These are phyloP conservation scores for Reinhardtius hippoglossoides DNA, from an alignment of 2,113 vertebrate genomes.

Conservation along the genomic window DNA sequence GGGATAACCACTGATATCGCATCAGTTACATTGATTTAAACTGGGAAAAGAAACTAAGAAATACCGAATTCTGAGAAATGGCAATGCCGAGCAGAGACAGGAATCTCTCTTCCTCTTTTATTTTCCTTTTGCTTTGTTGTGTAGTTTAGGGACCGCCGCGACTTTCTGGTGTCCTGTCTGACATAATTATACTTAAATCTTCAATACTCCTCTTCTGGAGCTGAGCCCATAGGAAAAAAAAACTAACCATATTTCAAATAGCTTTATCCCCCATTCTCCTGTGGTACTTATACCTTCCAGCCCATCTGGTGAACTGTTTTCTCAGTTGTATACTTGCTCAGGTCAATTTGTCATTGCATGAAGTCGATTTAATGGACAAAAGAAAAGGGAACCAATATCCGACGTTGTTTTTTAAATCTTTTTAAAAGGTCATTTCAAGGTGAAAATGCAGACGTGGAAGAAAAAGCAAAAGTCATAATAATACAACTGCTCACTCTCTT, in stretches of 20 bases:
- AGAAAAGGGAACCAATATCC: background rate
- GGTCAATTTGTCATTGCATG: background rate
- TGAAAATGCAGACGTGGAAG: background rate
- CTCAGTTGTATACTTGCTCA: slow-evolving; percentile 21
- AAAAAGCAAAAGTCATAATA: background rate
- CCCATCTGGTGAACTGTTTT: slow-evolving; percentile 48
- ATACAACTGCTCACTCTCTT: slow-evolving; percentile 8
- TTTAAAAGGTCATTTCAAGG: background rate
- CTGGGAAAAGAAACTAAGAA: background rate
- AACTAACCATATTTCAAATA: slow-evolving; percentile 35
- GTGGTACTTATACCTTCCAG: slow-evolving; percentile 40
- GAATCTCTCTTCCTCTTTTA: no score
- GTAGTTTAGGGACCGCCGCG: background rate
- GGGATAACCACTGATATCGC: background rate
- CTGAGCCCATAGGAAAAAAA: slow-evolving; percentile 21
- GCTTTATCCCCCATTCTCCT: background rate
- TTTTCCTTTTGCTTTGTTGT: no score
- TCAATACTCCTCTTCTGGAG: slow-evolving; percentile 46
- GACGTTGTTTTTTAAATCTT: background rate
- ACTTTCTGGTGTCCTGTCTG: slow-evolving; percentile 56
- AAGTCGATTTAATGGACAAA: background rate
- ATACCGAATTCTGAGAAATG: background rate
- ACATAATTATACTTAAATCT: slow-evolving; percentile 52
- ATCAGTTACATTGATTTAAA: background rate
- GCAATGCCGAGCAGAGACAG: no score